A percentile compares a stretch with the other conserved stretches of the same genome.
Evolutionary conservation across 2,888 invertebrate species (phyloP).

Genomic region (Argynnis bischoffii): DNA sequence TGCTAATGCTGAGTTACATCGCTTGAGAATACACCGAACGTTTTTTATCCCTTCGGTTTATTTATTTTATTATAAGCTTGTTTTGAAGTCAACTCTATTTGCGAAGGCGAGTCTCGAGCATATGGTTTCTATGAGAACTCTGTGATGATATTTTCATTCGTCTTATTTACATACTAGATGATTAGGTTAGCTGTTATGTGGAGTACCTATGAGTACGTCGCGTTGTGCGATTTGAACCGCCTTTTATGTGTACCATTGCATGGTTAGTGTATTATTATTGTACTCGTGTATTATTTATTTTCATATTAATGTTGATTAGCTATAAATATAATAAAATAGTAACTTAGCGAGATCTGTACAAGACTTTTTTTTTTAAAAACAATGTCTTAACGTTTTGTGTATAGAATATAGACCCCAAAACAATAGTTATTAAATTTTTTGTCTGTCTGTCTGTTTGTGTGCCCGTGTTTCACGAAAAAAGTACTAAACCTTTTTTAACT

Average conservation of each 20-base stretch:
- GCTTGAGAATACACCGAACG: conserved; percentile 56
- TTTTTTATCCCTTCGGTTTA: conserved; percentile 74
- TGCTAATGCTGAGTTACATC: conserved; percentile 71
- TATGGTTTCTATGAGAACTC: conserved; percentile 52
- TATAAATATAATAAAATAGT: too few relatives aligned
- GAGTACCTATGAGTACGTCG: background rate
- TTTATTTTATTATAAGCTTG: conserved; percentile 76
- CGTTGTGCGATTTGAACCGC: conserved; percentile 27
- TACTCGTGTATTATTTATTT: background rate
- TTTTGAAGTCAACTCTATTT: conserved; percentile 71
- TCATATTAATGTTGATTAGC: too few relatives aligned
- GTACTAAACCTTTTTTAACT: too few relatives aligned
- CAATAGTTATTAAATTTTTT: too few relatives aligned
- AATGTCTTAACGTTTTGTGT: too few relatives aligned
- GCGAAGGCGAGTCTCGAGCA: conserved; percentile 60
- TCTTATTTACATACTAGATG: conserved; percentile 35
- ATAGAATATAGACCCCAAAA: too few relatives aligned
- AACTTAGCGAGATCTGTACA: too few relatives aligned
- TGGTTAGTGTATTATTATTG: background rate
- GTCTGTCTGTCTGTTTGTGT: too few relatives aligned
- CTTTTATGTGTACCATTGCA: conserved; percentile 30
- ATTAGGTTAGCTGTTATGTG: conserved; percentile 26
- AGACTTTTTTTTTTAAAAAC: too few relatives aligned
- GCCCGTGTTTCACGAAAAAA: too few relatives aligned
- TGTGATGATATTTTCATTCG: conserved; percentile 37